Evolutionary conservation across 2,797 vertebrate species (phyloP), one percentile per base, ranked within the genome.

Genomic region (Sebastes ruberrimus): DNA sequence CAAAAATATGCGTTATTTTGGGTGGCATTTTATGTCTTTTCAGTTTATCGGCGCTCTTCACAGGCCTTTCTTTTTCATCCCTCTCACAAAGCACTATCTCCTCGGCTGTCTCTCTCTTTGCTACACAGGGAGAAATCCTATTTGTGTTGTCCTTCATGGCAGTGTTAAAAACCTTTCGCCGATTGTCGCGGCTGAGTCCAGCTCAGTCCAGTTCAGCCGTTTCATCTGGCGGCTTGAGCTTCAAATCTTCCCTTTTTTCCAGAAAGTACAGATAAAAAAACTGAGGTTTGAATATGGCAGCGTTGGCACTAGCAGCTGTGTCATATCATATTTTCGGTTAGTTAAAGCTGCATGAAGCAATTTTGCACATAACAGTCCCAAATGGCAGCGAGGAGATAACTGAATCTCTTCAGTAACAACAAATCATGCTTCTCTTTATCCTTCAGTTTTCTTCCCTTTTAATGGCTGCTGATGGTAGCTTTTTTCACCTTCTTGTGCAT

Each of bases 91-190:
- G 68, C 74, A 56, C 6, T 28, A 78, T 83, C 75, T 76, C 28
- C 57, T 71, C 8, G 20, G 63, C 70, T 38, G 52, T 63, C 38
- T 73, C 25, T 73, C 28, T 73, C 65, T n/a, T 56, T 23, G 49
- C n/a, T 23, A 49, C 27, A 32, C 13, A 53, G n/a, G 52, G 38
- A 68, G 64, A 75, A 77, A 85, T 84, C 65, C 68, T 55, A 53
- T 89, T 84, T 70, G 62, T 22, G 27, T 63, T 71, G 59, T 81
- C 79, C 71, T 87, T 85, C 75, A 74, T 82, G 82, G 67, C 25
- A 7, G 65, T 6, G 14, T 57, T 57, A 55, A 68, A 77, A 74
- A 72, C 35, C 62, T 68, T 71, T 25, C 2, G 4, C 10, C 2
- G 49, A 72, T 70, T 30, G 65, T 76, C 14, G n/a, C 7, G 52